Evolutionary conservation across 2,888 invertebrate genomes (phyloP), one percentile per base, ranked within the genome.

Genomic region (Cephus sareptanus): DNA sequence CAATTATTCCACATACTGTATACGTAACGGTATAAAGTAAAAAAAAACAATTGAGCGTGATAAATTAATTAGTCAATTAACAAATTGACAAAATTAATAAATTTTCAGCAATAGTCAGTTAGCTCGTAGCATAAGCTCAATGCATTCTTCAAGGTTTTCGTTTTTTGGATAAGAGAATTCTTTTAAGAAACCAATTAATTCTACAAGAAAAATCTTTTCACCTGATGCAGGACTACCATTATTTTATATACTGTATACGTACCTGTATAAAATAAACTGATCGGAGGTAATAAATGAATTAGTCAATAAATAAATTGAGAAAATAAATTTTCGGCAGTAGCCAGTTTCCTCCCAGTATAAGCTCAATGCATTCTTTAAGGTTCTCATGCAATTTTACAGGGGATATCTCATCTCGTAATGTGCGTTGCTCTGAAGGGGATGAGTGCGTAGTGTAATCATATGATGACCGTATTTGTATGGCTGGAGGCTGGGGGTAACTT

Each of bases 351-450:
- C 11, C 71, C 76, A 80, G 78, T 76, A 77, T 75, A 75, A 75
- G 77, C 73, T 83, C 80, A 81, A 81, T 83, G 83, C 83, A 83
- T 84, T 83, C 85, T 85, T 84, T 83, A 87, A 87, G 85, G 86
- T 85, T 84, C 85, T 86, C 84, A 85, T 84, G 85, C 85, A 83
- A 86, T 85, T 85, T 84, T 83, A 82, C 82, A 85, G 83, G 85
- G 23, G 84, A 87, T 89, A 87, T 88, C 84, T 89, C 88, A 88
- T 89, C 85, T 87, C 86, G 85, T 88, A 89, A 89, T 89, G 87
- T 84, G 83, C 83, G 81, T 83, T 84, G 83, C 81, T 82, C 79
- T 77, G 78, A 75, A 75, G 71, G 75, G 79, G 73, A 77, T 71
- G 78, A 76, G 75, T 75, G 70, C 73, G 40, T 76, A 83, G 83